Conservation (phyloP, 2,888 invertebrate genomes). For the Elmis aenea region DNA sequence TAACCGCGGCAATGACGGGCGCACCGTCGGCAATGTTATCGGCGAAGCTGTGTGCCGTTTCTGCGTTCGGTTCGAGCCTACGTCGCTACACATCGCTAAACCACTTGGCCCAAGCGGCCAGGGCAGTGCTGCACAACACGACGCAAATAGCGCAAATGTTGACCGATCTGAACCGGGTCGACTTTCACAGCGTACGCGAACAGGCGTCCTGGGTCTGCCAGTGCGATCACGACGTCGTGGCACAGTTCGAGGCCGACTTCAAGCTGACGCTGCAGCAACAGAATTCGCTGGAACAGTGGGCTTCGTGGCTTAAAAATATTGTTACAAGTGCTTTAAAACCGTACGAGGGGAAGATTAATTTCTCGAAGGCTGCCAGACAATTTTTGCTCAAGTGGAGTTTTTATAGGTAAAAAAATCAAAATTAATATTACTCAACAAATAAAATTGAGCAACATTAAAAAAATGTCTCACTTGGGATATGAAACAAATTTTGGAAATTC, state of each 20-base stretch:
- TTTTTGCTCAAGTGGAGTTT: conserved; percentile 98
- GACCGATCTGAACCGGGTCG: conserved; percentile 92
- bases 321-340: conserved; percentile 86
- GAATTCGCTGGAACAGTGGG: conserved; percentile 95
- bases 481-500: no score
- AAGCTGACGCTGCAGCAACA: conserved; percentile 87
- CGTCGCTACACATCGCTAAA: conserved; percentile 95
- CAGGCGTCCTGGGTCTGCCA: conserved; percentile 98
- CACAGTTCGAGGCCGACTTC: conserved; percentile 85
- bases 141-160: conserved; percentile 96
- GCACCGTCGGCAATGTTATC: conserved; percentile 77
- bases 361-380: conserved; percentile 80
- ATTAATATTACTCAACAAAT: no score
- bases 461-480: no score
- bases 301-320: conserved; percentile 92
- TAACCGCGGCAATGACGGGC: conserved; percentile 77
- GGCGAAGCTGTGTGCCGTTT: conserved; percentile 80
- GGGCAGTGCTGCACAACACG: conserved; percentile 92
- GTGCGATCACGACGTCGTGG: conserved; percentile 76
- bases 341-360: conserved; percentile 77
- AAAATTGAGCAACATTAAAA: no score
- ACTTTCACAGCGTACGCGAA: conserved; percentile 92
- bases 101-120: conserved; percentile 89
- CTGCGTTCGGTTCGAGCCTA: conserved; percentile 89
- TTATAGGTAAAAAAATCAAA: conserved; percentile 62